phyloP scores from a whole-genome alignment of 1,140 invertebrate species.

The Tetramorium parvispinum region DNA sequence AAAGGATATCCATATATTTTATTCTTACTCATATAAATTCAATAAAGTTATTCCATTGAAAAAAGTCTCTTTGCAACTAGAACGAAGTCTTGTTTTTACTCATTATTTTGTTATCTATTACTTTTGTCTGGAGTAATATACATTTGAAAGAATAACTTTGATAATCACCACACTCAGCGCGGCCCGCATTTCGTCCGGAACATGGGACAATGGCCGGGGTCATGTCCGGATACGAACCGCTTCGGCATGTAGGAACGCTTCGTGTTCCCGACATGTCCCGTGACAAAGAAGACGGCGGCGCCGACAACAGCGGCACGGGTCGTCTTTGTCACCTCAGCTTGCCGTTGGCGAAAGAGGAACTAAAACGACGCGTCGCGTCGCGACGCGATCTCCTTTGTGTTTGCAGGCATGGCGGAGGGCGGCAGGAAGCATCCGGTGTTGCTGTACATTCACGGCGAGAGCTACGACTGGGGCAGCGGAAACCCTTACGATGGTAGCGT shows the following conservation, averaged over 20 bases:
- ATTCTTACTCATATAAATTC: background rate
- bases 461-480: constrained; percentile 97
- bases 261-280: constrained; percentile 28
- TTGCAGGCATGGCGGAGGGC: constrained; percentile 84
- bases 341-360: constrained; percentile 42
- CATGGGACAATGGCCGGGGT: constrained; percentile 15
- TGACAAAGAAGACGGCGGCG: constrained; percentile 34
- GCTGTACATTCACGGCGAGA: constrained; percentile 97
- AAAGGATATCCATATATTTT: background rate
- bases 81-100: background rate
- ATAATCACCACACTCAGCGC: background rate
- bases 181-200: constrained; percentile 24
- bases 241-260: constrained; percentile 49
- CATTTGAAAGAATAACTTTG: constrained; percentile 5
- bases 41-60: background rate
- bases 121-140: background rate
- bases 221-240: constrained; percentile 33
- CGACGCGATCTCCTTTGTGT: constrained; percentile 59
- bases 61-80: background rate
- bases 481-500: constrained; percentile 98
- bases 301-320: constrained; percentile 16
- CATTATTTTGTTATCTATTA: background rate
- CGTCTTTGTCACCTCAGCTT: constrained; percentile 42
- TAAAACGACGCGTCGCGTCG: constrained; percentile 48
- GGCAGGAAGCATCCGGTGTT: constrained; percentile 92